phyloP scores from a whole-genome alignment of 2,888 invertebrate species.

The Callyntrura guangdongensis region DNA sequence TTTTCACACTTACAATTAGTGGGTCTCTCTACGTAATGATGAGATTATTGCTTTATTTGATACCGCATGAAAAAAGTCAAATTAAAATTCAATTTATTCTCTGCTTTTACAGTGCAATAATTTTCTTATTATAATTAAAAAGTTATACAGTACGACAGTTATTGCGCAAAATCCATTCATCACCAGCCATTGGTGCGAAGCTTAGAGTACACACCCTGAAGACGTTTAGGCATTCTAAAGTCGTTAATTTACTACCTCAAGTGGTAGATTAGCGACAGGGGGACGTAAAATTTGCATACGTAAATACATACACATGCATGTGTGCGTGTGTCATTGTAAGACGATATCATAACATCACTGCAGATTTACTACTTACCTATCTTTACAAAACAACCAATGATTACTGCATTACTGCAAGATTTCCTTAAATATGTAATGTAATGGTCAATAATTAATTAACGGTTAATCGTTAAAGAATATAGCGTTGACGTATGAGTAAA shows the following conservation, averaged over 20 bases:
- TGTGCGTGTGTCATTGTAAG: too few species aligned
- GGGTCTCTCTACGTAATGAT: neutral
- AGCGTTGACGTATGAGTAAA: too few species aligned
- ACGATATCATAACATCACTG: neutral
- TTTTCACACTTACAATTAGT: too few species aligned
- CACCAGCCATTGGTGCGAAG: too few species aligned
- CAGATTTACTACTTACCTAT: neutral
- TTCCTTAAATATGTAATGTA: too few species aligned
- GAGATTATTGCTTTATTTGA: neutral
- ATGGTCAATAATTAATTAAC: too few species aligned
- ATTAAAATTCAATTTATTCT: constrained; percentile 5
- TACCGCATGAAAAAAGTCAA: neutral
- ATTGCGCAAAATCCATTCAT: constrained; percentile 45
- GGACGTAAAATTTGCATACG: neutral
- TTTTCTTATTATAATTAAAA: constrained; percentile 46
- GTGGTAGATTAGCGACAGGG: constrained; percentile 53
- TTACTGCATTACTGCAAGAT: too few species aligned
- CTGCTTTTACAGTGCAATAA: neutral
- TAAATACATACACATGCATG: neutral
- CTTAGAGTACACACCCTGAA: neutral
- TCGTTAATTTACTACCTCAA: constrained; percentile 28
- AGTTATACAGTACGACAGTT: constrained; percentile 14
- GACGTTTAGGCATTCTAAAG: constrained; percentile 4
- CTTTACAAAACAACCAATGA: neutral
- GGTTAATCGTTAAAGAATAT: too few species aligned